Base-by-base conservation (phyloP, 2,113 vertebrate genomes). In the Macrotus californicus region DNA sequence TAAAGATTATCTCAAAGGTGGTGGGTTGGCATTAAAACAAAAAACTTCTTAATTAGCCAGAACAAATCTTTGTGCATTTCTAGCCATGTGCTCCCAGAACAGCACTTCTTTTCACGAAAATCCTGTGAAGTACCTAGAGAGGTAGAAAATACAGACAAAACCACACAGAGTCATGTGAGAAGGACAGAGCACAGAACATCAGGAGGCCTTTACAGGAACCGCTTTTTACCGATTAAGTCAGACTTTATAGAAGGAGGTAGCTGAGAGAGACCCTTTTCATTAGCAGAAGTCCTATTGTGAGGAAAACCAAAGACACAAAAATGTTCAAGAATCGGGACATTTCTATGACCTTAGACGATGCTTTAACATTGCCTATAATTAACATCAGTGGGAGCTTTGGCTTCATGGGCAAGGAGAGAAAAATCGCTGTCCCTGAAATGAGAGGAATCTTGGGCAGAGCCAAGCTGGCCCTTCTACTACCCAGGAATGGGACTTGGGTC, bases 41-140 rank as follows among this genome's bases (percentile, higher is more conserved):
- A 87, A 95, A 87, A 52, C 88, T 87, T 87, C 48, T 43, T 87
- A 89, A 96, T 84, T 86, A 96, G 41, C 46, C 56, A 52, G 34
- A 75, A 89, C 50, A 94, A 93, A 73, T 41, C 89, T 59, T 39
- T 46, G 19, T 13, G 7, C 13, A 29, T 81, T 39, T 77, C 81
- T 59, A 73, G 48, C 24, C 36, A 11, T 18, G 83, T 39, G 34
- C 29, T 94, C 87, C 56, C 36, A 18, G 64, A 54, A 52, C 34
- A 54, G 72, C 15, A 31, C 54, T 64, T 70, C 73, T 86, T 77
- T 89, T 84, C 46, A 66, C n/a, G n/a, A 61, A 61, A 76, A 56
- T 50, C 59, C 70, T 81, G 84, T 95, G 69, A 93, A 93, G 89
- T 39, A 26, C 19, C 69, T 9, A 15, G 48, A 36, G 34, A 83